Evolutionary conservation across 1,140 invertebrate genomes (phyloP).

Genomic region (Drosophila tristis): DNA sequence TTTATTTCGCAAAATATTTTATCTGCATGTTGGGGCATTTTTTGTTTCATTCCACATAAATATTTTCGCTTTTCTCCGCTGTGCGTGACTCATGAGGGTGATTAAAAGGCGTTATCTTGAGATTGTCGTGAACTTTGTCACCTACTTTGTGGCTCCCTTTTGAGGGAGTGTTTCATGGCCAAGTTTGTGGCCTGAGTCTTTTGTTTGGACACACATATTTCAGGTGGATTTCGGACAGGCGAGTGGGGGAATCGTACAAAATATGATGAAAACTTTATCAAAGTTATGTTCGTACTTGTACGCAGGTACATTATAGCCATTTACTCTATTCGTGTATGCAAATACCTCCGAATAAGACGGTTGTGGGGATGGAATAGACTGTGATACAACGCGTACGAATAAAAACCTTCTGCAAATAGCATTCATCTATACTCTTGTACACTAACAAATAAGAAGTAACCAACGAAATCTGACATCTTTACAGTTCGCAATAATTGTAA

Average conservation of each 20-base stretch:
- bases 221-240: conserved; percentile 12
- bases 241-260: conserved; percentile 6
- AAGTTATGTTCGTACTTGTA: too few species aligned
- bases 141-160: conserved; percentile 1
- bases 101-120: conserved; percentile 34
- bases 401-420: too few species aligned
- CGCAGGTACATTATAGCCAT: too few species aligned
- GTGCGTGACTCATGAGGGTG: conserved; percentile 56
- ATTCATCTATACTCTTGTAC: too few species aligned
- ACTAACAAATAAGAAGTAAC: too few species aligned
- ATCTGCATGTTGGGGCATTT: conserved; percentile 35
- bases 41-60: conserved; percentile 15
- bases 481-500: conserved; percentile 14
- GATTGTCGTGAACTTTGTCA: conserved; percentile 51
- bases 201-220: conserved; percentile 28
- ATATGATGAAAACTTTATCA: conserved; percentile 1
- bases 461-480: background rate
- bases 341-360: too few species aligned
- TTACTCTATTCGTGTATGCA: too few species aligned
- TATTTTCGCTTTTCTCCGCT: conserved; percentile 9
- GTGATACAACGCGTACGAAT: too few species aligned
- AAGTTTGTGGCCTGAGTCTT: conserved; percentile 77
- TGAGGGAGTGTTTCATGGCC: conserved; percentile 36
- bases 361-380: too few species aligned
- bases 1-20: conserved; percentile 57